Evolutionary conservation across 2,888 invertebrate genomes (phyloP), one percentile per base, ranked within the genome.

Genomic region (Cryptosula pallasiana): DNA sequence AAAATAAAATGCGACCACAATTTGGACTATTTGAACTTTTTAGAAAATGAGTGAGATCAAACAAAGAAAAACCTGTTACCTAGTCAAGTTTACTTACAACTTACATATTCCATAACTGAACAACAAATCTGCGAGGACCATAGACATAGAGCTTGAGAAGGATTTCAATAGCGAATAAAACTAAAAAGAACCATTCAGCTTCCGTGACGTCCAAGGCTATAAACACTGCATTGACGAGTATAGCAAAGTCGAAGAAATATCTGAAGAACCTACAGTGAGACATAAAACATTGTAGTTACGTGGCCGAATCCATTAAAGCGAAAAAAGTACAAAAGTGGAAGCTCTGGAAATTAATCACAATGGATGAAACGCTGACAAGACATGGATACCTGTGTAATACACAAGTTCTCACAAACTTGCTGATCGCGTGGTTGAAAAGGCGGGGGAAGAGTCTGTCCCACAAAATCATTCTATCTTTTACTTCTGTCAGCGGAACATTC

Each of bases 101-200:
- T 82, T 78, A 86, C 85, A 81, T 74, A 76, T 87, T 86, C 87
- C 86, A 87, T 58, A 82, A 79, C 58, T 79, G 78, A 25, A 73
- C 75, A 73, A 85, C 83, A 77, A 86, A 87, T 69, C 82, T 78
- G 69, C 75, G 72, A 1, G 78, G 76, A 72, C 87, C 86, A 75
- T 81, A 81, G 2, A 83, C 79, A 74, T 86, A 86, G 23, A 87
- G 75, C 77, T 86, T 86, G 1, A 84, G 76, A 1, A 84, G 16
- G 58, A 87, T 86, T 79, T 87, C 87, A 45, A 86, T 20, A 70
- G 81, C 79, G 76, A 87, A 87, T 25, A 83, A 75, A 0, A 77
- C 74, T 1, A 87, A 78, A 76, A 87, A 86, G 72, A 82, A 81
- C 85, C 85, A 86, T 73, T 86, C 86, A 1, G 83, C 83, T 54